phyloP scores from a whole-genome alignment of 2,888 invertebrate genomes.

The Lepidonotus clava region DNA sequence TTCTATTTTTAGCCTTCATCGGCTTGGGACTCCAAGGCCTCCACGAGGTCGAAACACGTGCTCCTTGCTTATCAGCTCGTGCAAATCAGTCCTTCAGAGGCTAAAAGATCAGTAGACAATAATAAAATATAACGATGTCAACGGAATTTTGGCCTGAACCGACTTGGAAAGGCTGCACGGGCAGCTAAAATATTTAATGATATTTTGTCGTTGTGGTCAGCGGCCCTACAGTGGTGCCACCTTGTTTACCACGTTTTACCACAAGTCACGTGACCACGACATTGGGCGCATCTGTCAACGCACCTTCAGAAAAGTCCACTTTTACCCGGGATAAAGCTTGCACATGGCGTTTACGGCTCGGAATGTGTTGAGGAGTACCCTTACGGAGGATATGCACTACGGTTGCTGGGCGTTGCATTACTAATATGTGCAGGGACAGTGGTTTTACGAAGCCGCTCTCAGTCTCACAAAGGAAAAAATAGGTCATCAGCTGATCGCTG shows the following conservation, averaged over 20 bases:
- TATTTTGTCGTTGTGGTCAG: background rate
- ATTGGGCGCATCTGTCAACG: background rate
- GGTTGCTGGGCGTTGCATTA: conserved; percentile 6
- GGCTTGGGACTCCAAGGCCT: conserved; percentile 2
- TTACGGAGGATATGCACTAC: conserved; percentile 22
- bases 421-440: conserved; percentile 27
- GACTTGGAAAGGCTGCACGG: no score
- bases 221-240: conserved; percentile 52
- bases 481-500: conserved; percentile 58
- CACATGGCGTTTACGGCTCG: background rate
- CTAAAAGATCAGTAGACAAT: background rate
- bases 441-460: background rate
- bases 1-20: conserved; percentile 27
- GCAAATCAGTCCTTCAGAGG: background rate
- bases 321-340: background rate
- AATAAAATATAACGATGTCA: no score
- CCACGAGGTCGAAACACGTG: background rate
- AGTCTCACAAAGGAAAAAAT: conserved; percentile 39
- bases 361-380: conserved; percentile 25
- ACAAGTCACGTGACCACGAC: conserved; percentile 55
- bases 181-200: conserved; percentile 9
- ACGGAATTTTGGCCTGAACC: no score
- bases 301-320: background rate
- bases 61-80: background rate
- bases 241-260: conserved; percentile 53